Base-by-base conservation (phyloP, 2,113 vertebrate genomes). In the Ivindomyrus marchei region DNA sequence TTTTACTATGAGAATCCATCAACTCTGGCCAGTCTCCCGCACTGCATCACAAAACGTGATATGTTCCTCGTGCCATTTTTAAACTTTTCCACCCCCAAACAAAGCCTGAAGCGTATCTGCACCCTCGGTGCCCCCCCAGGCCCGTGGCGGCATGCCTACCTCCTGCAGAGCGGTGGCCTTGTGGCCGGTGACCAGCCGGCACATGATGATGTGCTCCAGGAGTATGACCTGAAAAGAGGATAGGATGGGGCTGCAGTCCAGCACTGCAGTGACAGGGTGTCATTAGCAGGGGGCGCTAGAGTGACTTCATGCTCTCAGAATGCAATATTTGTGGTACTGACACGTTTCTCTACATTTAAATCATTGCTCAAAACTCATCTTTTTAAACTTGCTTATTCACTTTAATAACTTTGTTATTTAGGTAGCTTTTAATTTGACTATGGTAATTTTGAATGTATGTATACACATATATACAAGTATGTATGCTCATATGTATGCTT, bases 161-260 rank as follows among this genome's bases (percentile, higher is more conserved):
- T 99, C 98, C 94, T 99, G 98, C 92, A 99, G 94, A 0, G 98
- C 98, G 0, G 98, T 99, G 85, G 98, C 98, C 94, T 99, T 99
- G 96, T 99, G 98, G 3, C 98, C 98, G 0, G 98, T 99, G 90
- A 99, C 98, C 0, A 99, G 97, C 66, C 98, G 95, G 92, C 98
- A 99, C 98, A 99, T 99, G 94, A 99, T 99, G 92, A 99, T 99
- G 94, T 99, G 98, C 83, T 99, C 98, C 94, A 99, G 94, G 86
- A 99, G 91, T 93, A 99, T 99, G 62, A 99, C 98, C 97, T 99
- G 98, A 95, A 99, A 99, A 45, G 98, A 99, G 0, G 98, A 99
- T 88, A 99, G 95, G 93, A 99, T 99, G 8, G 98, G 98, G 93
- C 98, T 99, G 96, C 97, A 98, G 95, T 99, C 98, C 91, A 99